Evolutionary conservation across 1,140 invertebrate genomes (phyloP), one percentile per base, ranked within the genome.

Genomic region (Cotesia typhae): DNA sequence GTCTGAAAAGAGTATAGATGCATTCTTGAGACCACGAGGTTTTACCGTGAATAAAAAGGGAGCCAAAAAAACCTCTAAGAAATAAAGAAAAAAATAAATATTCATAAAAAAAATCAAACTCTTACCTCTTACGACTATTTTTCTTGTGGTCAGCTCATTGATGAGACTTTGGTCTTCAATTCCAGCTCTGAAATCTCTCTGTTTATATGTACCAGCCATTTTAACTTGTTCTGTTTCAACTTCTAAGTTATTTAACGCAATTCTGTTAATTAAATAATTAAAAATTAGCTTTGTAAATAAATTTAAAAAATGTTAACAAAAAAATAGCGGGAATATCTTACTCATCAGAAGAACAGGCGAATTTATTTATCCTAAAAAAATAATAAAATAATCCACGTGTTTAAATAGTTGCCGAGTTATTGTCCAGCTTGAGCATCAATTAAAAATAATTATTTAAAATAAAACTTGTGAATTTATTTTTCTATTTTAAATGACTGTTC

Each of bases 31-130:
- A 28, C 37, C 28, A 47, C 55, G 59, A 53, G 47, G 47, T 52
- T 7, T 17, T 41, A 14, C 9, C 55, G 6, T 10, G 7, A 1
- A 36, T 20, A 72, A 12, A 57, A 38, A 57, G 12, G 12, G 4
- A 37, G 35, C 35, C 1, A 51, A 64, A 38, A 65, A 12, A 28
- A 47, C 6, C 47, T 14, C 38, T 20, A 20, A 63, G 47, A 35
- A 53, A 68, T 65, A 52, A 57, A 66, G 52, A 17, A 38, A 59
- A 61, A 36, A 57, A 72, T 68, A 65, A 72, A 53, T 51, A 37
- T 17, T n/a, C 12, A 10, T 55, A 4, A 55, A 53, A 53, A 28
- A 28, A 28, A 28, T 28, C 28, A 28, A 28, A 28, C 3, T 28
- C 52, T 14, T 55, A 55, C 53, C 53, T n/a, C 53, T n/a, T 14